A percentile compares a stretch with the other conserved stretches of the same genome.
phyloP scores from a whole-genome alignment of 2,113 vertebrate species.

The Baryphthengus martii region DNA sequence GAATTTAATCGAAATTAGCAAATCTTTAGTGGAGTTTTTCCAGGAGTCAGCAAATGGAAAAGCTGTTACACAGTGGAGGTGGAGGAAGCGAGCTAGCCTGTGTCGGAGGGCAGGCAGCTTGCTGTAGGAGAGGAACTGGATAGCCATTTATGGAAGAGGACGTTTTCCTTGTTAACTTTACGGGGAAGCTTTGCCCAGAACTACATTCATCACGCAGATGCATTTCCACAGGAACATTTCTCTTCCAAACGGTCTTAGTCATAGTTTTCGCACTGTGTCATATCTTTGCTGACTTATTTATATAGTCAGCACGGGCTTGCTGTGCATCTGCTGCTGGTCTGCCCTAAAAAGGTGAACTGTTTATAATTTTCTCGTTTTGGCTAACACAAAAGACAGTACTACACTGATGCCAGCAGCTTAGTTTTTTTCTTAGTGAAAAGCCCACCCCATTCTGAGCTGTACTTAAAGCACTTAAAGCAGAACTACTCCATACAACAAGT shows the following conservation, averaged over 20 bases:
- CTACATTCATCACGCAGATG: not conserved
- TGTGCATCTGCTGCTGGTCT: not conserved
- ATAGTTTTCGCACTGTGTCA: constrained; percentile 64
- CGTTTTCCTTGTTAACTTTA: not conserved
- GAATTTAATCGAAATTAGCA: not conserved
- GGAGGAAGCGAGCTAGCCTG: not conserved
- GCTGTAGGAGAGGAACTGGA: not conserved
- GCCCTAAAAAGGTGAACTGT: constrained; percentile 67
- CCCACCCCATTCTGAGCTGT: not conserved
- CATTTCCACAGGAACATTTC: constrained; percentile 32
- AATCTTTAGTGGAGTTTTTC: not conserved
- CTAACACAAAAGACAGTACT: not conserved
- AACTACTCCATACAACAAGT: not conserved
- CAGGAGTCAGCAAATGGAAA: not conserved
- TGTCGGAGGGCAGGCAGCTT: not conserved
- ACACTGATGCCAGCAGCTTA: not conserved
- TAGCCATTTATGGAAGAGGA: constrained; percentile 55
- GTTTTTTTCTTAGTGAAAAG: not conserved
- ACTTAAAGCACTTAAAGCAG: not conserved
- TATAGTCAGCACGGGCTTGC: not conserved
- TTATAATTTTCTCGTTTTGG: not conserved
- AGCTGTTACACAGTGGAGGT: not conserved
- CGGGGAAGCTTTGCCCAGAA: not conserved
- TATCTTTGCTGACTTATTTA: constrained; percentile 51
- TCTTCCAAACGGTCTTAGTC: constrained; percentile 49